Evolutionary conservation across 2,888 invertebrate genomes (phyloP).

Genomic region (Drosophila vallismaia): DNA sequence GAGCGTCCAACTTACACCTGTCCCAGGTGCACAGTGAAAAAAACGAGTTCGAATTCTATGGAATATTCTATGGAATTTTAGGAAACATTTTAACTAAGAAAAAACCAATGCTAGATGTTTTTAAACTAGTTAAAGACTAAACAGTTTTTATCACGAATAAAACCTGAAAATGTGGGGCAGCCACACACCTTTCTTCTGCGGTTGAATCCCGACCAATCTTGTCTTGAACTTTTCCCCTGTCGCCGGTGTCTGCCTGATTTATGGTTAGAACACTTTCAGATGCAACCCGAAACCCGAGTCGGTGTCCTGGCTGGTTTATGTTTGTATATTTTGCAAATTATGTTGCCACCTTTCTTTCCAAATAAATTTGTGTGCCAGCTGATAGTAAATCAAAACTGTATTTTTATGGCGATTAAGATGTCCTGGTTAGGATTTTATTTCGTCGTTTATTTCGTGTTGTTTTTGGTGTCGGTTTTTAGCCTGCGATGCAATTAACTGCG

Average conservation of each 20-base stretch:
- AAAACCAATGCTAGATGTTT: background rate
- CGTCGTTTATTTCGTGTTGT: background rate
- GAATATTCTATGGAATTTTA: too few species aligned
- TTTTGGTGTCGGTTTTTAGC: conserved; percentile 28
- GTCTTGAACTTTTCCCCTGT: conserved; percentile 11
- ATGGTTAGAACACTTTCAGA: conserved; percentile 30
- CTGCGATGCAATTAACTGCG: conserved; percentile 67
- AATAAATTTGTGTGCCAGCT: conserved; percentile 7
- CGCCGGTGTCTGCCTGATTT: conserved; percentile 28
- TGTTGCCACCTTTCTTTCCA: conserved; percentile 60
- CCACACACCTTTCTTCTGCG: conserved; percentile 22
- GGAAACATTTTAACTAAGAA: too few species aligned
- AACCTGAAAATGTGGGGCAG: background rate
- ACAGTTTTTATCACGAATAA: too few species aligned
- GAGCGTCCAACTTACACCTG: conserved; percentile 33
- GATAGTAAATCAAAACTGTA: conserved; percentile 72
- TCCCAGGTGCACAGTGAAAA: conserved; percentile 19
- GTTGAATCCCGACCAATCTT: conserved; percentile 9
- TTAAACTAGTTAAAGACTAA: too few species aligned
- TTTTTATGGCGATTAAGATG: conserved; percentile 60
- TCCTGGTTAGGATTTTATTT: conserved; percentile 52
- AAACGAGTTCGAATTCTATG: background rate
- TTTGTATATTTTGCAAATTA: conserved; percentile 49
- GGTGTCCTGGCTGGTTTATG: conserved; percentile 12
- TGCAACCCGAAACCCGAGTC: conserved; percentile 45